These are phyloP conservation scores for Sinohyriopsis cumingii DNA, from an alignment of 2,888 invertebrate species.

Conservation along the genomic window DNA sequence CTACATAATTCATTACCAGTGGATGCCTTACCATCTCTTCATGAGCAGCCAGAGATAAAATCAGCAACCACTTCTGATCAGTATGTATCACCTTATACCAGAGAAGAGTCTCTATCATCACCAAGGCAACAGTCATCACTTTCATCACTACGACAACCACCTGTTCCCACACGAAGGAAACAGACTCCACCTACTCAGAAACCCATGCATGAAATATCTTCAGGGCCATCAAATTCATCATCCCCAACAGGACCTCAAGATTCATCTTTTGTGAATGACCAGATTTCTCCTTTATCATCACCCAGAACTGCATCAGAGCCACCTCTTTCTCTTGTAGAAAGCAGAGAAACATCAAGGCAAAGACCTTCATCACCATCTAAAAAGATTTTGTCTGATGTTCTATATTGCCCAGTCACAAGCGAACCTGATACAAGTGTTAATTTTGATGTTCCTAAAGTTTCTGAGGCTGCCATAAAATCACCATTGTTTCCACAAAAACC, in stretches of 20 bases:
- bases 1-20: too few relatives aligned
- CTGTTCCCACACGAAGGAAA: background rate
- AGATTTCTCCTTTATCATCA: conserved; percentile 17
- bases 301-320: conserved; percentile 12
- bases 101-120: conserved; percentile 17
- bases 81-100: conserved; percentile 4
- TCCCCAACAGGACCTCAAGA: too few relatives aligned
- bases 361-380: background rate
- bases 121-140: conserved; percentile 22
- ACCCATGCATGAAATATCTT: conserved; percentile 4
- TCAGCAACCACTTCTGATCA: conserved; percentile 4
- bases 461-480: too few relatives aligned
- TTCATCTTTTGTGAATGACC: too few relatives aligned
- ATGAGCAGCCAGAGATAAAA: too few relatives aligned
- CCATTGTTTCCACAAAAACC: conserved; percentile 16
- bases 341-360: too few relatives aligned
- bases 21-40: too few relatives aligned
- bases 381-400: conserved; percentile 3
- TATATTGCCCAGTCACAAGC: too few relatives aligned
- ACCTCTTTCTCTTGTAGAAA: conserved; percentile 3
- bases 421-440: too few relatives aligned
- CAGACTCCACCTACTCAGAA: conserved; percentile 5
- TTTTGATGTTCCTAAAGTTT: too few relatives aligned
- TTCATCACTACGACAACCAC: conserved; percentile 13
- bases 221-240: conserved; percentile 3